Percentiles rank a stretch among this genome's conserved stretches.
These are phyloP conservation scores for Myathropa florea DNA, from an alignment of 2,888 invertebrate genomes.

Conservation along the genomic window DNA sequence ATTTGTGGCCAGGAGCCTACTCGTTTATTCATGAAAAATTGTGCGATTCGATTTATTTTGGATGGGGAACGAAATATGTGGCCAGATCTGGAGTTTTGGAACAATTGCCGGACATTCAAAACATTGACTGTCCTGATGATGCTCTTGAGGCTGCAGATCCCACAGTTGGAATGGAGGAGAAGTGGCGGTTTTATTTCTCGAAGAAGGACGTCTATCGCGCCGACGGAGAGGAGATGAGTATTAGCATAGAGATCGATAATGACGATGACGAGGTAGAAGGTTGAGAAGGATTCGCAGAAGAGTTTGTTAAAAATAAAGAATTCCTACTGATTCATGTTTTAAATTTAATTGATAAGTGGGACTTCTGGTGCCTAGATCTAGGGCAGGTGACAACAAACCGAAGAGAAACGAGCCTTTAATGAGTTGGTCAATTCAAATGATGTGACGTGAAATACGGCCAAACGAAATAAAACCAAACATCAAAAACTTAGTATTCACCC, in stretches of 20 bases:
- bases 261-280: constrained; percentile 17
- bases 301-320: no score
- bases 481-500: no score
- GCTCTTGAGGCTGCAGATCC: constrained; percentile 91
- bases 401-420: no score
- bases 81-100: constrained; percentile 84
- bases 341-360: no score
- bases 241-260: constrained; percentile 72
- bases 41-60: constrained; percentile 89
- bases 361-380: no score
- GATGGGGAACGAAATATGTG: constrained; percentile 89
- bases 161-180: constrained; percentile 89
- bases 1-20: constrained; percentile 93
- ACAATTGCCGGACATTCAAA: constrained; percentile 85
- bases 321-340: no score
- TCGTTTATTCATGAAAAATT: constrained; percentile 85
- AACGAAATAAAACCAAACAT: no score
- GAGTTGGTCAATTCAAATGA: no score
- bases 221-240: constrained; percentile 81
- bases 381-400: no score
- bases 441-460: no score
- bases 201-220: constrained; percentile 79
- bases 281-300: no score
- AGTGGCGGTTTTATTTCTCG: constrained; percentile 83
- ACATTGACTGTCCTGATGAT: constrained; percentile 88